A percentile compares a stretch with the other conserved stretches of the same genome.
Evolutionary conservation across 2,888 invertebrate species (phyloP).

Genomic region (Pollenia labialis): DNA sequence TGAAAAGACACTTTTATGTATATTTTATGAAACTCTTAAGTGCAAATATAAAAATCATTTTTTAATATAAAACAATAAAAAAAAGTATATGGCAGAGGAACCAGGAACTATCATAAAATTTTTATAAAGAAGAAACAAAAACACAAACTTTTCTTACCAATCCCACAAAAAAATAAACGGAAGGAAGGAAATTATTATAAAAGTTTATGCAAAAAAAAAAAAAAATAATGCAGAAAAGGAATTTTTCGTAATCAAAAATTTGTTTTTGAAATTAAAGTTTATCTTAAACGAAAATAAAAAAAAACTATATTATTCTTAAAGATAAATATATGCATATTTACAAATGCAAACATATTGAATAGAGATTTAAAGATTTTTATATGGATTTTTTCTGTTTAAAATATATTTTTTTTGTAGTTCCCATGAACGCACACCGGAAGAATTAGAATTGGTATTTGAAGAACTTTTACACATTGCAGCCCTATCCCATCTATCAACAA

Average conservation of each 20-base stretch:
- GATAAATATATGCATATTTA: slow-evolving; percentile 29
- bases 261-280: background rate
- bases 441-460: slow-evolving; percentile 92
- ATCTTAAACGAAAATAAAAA: background rate
- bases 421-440: slow-evolving; percentile 90
- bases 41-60: slow-evolving; percentile 32
- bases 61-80: slow-evolving; percentile 6
- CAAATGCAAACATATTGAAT: background rate
- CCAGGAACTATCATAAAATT: slow-evolving; percentile 47
- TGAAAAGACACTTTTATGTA: slow-evolving; percentile 16
- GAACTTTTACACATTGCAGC: slow-evolving; percentile 93
- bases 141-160: slow-evolving; percentile 29
- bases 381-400: background rate
- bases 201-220: slow-evolving; percentile 26
- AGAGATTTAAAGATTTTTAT: slow-evolving; percentile 11
- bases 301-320: background rate
- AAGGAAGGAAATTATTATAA: slow-evolving; percentile 42
- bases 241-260: background rate
- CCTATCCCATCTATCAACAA: slow-evolving; percentile 91
- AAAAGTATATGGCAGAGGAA: background rate
- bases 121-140: slow-evolving; percentile 24
- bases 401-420: slow-evolving; percentile 84
- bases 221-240: slow-evolving; percentile 1
- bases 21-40: slow-evolving; percentile 50
- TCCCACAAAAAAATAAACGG: slow-evolving; percentile 14